Evolutionary conservation across 2,113 vertebrate genomes (phyloP).

Genomic region (Syrmaticus mikado): DNA sequence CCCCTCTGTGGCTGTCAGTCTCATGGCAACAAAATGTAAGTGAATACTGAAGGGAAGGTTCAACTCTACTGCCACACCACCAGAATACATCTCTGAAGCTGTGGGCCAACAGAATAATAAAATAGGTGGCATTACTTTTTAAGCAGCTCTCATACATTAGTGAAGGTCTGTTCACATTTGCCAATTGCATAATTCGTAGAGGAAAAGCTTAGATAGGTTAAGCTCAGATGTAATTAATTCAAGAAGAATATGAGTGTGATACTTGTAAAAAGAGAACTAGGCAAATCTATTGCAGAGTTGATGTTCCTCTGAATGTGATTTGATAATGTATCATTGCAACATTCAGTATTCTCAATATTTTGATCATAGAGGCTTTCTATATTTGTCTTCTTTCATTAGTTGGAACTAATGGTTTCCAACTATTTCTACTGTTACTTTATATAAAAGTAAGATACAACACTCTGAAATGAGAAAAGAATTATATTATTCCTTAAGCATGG

Average conservation of each 20-base stretch:
- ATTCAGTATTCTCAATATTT: neutral
- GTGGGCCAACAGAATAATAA: too few relatives aligned
- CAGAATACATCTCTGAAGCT: too few relatives aligned
- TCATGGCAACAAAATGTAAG: too few relatives aligned
- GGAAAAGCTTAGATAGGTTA: neutral
- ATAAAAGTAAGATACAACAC: neutral
- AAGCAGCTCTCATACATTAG: too few relatives aligned
- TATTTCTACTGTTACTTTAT: neutral
- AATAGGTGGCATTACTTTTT: too few relatives aligned
- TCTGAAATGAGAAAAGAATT: neutral
- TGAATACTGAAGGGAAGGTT: too few relatives aligned
- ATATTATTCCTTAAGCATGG: neutral
- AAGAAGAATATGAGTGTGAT: neutral
- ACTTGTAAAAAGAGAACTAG: neutral
- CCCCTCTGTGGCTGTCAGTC: too few relatives aligned
- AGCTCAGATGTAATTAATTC: neutral
- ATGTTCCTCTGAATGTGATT: neutral
- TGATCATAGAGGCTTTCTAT: neutral
- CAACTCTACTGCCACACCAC: too few relatives aligned
- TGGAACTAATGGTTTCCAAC: neutral
- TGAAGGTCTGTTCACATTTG: neutral
- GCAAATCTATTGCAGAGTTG: neutral
- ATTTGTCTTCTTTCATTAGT: neutral
- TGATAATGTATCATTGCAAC: neutral
- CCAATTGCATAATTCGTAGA: neutral